Base-by-base conservation (phyloP, 1,140 invertebrate species). In the Platorchestia sp. region DNA sequence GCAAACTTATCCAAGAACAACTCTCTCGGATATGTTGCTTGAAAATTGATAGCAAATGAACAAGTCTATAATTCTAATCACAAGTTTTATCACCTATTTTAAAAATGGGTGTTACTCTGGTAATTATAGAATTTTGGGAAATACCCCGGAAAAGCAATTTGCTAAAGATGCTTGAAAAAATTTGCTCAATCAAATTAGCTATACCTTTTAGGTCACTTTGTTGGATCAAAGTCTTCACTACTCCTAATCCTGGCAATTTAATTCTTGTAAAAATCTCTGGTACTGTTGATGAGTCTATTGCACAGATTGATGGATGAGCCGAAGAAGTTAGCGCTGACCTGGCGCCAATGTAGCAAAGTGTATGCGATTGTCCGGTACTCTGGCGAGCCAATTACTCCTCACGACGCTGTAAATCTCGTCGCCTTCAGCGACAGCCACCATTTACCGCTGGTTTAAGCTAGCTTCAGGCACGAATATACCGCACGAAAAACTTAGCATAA, bases 401-500 rank as follows among this genome's bases (percentile, higher is more conserved):
- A 93, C 91, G 91, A 42, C 6, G 91, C 91, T 44, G 91, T 93
- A 93, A 93, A 93, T 93, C 91, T 93, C 45, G 45, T 45, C 43
- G 45, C 91, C 91, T 40, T 93, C 91, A 93, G 43, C 44, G 91
- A 42, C 91, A 93, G 91, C 91, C 41, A 10, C 91, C 91, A 45
- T 93, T 93, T 47, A 93, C 91, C 45, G 91, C 91, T 45, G 91
- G 91, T 93, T 93, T n/a, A 40, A 45, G 91, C 45, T 45, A 45
- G 91, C 45, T 93, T 47, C 44, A 19, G 91, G 91, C 91, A 93
- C 41, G 91, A 93, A 93, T 93, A 45, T 93, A 47, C 45, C 44
- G 41, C 36, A 93, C 41, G 44, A 93, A 93, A 44, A 93, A 93
- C 43, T 93, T 45, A 93, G 91, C n/a, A 93, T 93, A 93, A 93